phyloP scores from a whole-genome alignment of 2,797 vertebrate genomes.

The Xiphophorus birchmanni region DNA sequence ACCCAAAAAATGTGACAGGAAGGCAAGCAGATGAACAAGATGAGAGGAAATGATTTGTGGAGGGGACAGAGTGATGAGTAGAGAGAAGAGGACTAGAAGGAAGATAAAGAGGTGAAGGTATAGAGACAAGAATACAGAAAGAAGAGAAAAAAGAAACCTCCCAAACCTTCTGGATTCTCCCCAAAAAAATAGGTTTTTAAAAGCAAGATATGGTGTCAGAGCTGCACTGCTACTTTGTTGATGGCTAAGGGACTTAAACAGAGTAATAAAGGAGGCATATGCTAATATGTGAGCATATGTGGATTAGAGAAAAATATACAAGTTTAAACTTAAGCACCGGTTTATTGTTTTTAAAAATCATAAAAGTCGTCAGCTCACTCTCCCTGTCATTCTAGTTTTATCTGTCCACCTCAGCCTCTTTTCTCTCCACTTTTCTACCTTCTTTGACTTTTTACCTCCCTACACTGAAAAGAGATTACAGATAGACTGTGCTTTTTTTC shows the following conservation, averaged over 20 bases:
- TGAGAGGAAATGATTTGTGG: constrained; percentile 22
- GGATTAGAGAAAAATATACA: background rate
- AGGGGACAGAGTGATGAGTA: constrained; percentile 23
- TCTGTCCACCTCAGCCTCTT: background rate
- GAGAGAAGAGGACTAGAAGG: constrained; percentile 10
- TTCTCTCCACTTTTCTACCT: constrained; percentile 7
- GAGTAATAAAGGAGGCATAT: background rate
- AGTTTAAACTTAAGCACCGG: background rate
- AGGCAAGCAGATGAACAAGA: constrained; percentile 22
- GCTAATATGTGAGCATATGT: background rate
- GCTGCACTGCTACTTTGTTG: background rate
- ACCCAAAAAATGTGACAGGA: constrained; percentile 29
- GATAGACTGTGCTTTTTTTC: constrained; percentile 27
- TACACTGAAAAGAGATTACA: constrained; percentile 22
- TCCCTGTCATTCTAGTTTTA: background rate
- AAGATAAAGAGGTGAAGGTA: constrained; percentile 8
- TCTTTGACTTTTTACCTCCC: constrained; percentile 17
- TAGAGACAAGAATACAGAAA: constrained; percentile 16
- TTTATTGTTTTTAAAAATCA: background rate
- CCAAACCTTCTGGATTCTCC: no score
- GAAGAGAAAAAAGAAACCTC: background rate
- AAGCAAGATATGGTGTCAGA: background rate
- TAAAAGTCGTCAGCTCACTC: background rate
- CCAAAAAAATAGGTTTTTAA: no score
- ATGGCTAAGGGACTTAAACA: background rate